A percentile compares a stretch with the other conserved stretches of the same genome.
These are phyloP conservation scores for Lithophane semibrunnea DNA, from an alignment of 2,888 invertebrate species.

Conservation along the genomic window DNA sequence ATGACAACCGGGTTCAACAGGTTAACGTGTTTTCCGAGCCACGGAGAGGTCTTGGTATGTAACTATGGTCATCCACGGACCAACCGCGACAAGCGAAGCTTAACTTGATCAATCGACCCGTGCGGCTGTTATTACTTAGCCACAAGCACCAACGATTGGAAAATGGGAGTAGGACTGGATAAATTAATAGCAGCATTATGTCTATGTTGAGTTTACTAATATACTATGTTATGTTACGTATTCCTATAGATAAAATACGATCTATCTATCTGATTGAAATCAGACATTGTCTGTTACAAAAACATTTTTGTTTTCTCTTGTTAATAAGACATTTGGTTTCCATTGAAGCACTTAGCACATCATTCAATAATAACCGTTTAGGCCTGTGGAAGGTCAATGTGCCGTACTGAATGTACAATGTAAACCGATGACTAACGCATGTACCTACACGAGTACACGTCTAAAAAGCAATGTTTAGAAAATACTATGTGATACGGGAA, in stretches of 20 bases:
- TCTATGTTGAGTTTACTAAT: not conserved
- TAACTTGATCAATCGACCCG: too few species aligned
- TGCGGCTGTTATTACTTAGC: too few species aligned
- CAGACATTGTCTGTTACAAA: not conserved
- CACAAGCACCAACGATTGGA: too few species aligned
- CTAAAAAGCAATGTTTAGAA: conserved; percentile 34
- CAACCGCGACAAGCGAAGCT: too few species aligned
- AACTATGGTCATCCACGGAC: too few species aligned
- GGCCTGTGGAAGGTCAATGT: conserved; percentile 35
- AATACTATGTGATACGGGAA: conserved; percentile 29
- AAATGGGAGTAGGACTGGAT: too few species aligned
- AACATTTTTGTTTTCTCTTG: not conserved
- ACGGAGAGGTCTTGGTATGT: too few species aligned
- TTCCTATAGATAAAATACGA: not conserved
- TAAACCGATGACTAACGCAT: conserved; percentile 34
- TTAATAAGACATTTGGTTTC: conserved; percentile 4
- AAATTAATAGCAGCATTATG: not conserved
- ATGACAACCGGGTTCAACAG: too few species aligned
- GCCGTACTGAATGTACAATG: conserved; percentile 28
- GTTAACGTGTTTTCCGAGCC: too few species aligned
- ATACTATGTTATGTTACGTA: not conserved
- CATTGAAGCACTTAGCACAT: conserved; percentile 9
- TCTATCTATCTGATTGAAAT: not conserved
- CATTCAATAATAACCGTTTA: not conserved
- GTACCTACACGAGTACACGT: not conserved